Base-by-base conservation (phyloP, 2,888 invertebrate genomes). In the Leptopilina syphax region DNA sequence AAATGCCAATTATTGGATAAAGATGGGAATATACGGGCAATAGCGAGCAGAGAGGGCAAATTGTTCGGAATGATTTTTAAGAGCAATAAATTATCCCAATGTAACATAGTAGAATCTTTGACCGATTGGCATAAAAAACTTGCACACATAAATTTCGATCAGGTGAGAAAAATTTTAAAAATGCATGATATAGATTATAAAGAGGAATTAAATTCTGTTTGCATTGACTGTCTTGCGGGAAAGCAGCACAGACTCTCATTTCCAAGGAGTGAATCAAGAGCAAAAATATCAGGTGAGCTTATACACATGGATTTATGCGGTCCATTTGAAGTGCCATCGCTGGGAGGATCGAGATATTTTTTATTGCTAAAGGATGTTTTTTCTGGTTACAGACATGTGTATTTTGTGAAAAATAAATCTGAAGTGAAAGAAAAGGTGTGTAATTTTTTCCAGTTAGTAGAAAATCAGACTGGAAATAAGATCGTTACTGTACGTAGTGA, bases 401-500 rank as follows among this genome's bases (percentile, higher is more conserved):
- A 65, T 65, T 65, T 65, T 27, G 6, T 24, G 27, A 65, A 65
- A 6, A 65, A 6, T 27, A 65, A 65, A 24, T 65, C 65, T 24
- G 57, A 57, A 57, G 57, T 57, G 2, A n/a, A 12, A 12, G 57
- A n/a, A 13, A n/a, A 57, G n/a, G n/a, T 57, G 3, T 5, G 4
- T 12, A 57, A 57, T n/a, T 57, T 57, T 57, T n/a, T 57, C n/a
- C 12, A 57, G 24, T 24, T 65, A 10, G 65, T n/a, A 2, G 10
- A 65, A 65, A 65, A 24, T 65, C 65, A 65, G 65, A 81, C 79
- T 0, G 79, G 77, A 18, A 76, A 57, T 10, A 77, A 34, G 18
- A 63, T 83, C 0, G 82, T 81, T 54, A 80, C 65, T 10, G 67
- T 85, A 2, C 76, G 83, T 57, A 83, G 82, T 1, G 84, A 85